Percentiles rank a stretch among this genome's conserved stretches.
These are phyloP conservation scores for Griposia aprilina DNA, from an alignment of 2,888 invertebrate genomes.

Conservation along the genomic window DNA sequence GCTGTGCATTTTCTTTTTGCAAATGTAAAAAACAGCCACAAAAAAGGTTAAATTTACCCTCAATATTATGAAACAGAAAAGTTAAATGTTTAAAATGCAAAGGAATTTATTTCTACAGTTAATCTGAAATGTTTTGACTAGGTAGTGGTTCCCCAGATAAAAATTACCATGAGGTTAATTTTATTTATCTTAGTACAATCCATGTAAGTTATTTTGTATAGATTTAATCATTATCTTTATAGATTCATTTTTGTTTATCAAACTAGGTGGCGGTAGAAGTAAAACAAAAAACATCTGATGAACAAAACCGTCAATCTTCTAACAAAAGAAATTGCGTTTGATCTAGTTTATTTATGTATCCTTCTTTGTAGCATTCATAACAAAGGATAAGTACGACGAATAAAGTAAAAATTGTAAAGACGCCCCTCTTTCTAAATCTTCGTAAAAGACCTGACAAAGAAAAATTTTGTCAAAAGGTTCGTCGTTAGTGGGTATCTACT, in stretches of 20 bases:
- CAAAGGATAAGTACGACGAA: not conserved
- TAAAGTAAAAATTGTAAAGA: not conserved
- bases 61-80: not conserved
- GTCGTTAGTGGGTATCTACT: not conserved
- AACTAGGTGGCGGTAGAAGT: conserved; percentile 39
- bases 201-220: not conserved
- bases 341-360: conserved; percentile 13
- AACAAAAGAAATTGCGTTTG: conserved; percentile 48
- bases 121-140: conserved; percentile 6
- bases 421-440: not conserved
- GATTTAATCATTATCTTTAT: not conserved
- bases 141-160: conserved; percentile 4
- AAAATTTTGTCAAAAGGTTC: not conserved
- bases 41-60: not conserved
- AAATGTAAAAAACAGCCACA: not conserved
- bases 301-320: not conserved
- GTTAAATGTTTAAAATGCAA: not conserved
- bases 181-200: conserved; percentile 11
- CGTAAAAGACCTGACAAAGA: not conserved
- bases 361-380: not conserved
- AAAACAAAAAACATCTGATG: conserved; percentile 28
- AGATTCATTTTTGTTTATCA: not conserved
- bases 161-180: conserved; percentile 18
- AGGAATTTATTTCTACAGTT: not conserved
- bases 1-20: not conserved